Conservation (phyloP, 2,888 invertebrate species). For the Drosophila paranaensis region DNA sequence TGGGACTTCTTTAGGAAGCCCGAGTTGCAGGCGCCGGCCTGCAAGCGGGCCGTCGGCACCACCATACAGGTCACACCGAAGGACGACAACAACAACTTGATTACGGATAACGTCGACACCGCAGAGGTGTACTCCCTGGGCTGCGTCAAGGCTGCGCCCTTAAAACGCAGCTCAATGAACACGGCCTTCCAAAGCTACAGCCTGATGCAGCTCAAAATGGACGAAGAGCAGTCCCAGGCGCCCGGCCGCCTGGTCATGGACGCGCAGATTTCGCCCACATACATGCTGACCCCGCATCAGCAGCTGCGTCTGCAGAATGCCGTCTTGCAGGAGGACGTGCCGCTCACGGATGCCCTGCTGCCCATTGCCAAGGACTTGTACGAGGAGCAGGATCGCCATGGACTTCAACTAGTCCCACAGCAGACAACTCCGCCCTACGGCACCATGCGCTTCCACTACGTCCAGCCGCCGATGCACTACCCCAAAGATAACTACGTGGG, state of each 20-base stretch:
- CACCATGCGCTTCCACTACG: constrained; percentile 21
- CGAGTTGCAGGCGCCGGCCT: constrained; percentile 1
- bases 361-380: constrained; percentile 25
- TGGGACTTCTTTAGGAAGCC: constrained; percentile 29
- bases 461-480: not conserved
- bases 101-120: not conserved
- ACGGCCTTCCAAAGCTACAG: constrained; percentile 18
- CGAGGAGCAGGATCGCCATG: constrained; percentile 16
- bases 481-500: not conserved
- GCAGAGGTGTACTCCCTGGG: constrained; percentile 30
- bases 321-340: not conserved
- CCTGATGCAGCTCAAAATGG: constrained; percentile 5
- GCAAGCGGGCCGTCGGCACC: not conserved
- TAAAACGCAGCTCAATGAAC: constrained; percentile 18
- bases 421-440: not conserved
- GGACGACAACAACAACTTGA: no score
- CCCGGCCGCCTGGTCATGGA: not conserved
- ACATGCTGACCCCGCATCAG: constrained; percentile 7
- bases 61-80: constrained; percentile 23
- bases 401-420: not conserved
- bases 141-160: not conserved
- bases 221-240: not conserved
- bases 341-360: constrained; percentile 29
- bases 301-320: constrained; percentile 39
- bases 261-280: constrained; percentile 3